A percentile compares a stretch with the other conserved stretches of the same genome.
These are phyloP conservation scores for Acrobasis consociella DNA, from an alignment of 2,888 invertebrate species.

Conservation along the genomic window DNA sequence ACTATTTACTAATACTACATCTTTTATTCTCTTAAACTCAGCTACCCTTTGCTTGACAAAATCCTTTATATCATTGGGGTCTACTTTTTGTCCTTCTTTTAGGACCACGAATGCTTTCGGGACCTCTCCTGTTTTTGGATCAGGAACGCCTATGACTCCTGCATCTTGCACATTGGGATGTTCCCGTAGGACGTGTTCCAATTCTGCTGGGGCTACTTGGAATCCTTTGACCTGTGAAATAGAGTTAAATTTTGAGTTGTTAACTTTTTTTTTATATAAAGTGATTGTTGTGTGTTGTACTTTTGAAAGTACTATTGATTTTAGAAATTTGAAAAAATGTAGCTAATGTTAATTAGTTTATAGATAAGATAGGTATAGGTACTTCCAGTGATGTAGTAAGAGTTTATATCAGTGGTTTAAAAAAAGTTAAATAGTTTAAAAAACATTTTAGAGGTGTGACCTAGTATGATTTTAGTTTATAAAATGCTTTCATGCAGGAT, in stretches of 20 bases:
- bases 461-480: too few species aligned
- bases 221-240: conserved; percentile 84
- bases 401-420: too few species aligned
- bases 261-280: too few species aligned
- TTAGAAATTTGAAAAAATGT: too few species aligned
- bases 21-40: conserved; percentile 86
- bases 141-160: conserved; percentile 90
- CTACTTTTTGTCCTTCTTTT: conserved; percentile 67
- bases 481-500: too few species aligned
- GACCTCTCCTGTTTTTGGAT: conserved; percentile 86
- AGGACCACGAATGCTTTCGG: conserved; percentile 88
- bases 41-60: conserved; percentile 87
- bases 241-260: neutral
- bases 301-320: too few species aligned
- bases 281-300: too few species aligned
- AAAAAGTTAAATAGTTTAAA: too few species aligned
- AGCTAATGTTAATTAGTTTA: too few species aligned
- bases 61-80: conserved; percentile 80
- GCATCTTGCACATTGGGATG: conserved; percentile 90
- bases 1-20: conserved; percentile 84
- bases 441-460: too few species aligned
- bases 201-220: conserved; percentile 94
- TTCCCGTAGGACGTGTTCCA: conserved; percentile 87
- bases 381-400: too few species aligned
- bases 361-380: too few species aligned